Base-by-base conservation (phyloP, 2,797 vertebrate genomes). In the Manis pentadactyla region DNA sequence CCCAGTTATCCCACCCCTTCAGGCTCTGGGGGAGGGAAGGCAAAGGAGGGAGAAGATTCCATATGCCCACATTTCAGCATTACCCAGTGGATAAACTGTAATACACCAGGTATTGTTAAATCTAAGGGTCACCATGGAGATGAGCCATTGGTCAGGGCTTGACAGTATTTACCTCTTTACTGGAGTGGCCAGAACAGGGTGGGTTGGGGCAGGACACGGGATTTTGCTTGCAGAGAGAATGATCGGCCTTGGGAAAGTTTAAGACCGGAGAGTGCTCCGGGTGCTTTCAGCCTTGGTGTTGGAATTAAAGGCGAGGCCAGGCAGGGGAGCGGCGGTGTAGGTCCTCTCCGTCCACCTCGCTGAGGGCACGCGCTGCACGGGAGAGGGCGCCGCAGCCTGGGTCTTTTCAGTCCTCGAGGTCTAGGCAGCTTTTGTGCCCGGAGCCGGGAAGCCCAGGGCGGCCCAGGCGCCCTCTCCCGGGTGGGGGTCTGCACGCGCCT, bases 401-500 rank as follows among this genome's bases (percentile, higher is more conserved):
- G 46, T 84, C 55, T 85, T 78, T 71, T 12, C n/a, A 7, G 63
- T 64, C 69, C 66, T 79, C 11, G 3, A 25, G 63, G 27, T 69
- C 29, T 94, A 34, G 13, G 42, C n/a, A 79, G 92, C 87, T 96
- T 96, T 96, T 93, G 90, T 93, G 73, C 64, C 53, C 27, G 51
- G 25, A 66, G 39, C 42, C 25, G 2, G 1, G 53, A 49, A 31
- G 21, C 12, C 49, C 12, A 5, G 61, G 57, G 4, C 11, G 0
- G 63, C 66, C 81, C 55, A 2, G 34, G 61, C 27, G 39, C 86
- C 49, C 75, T 59, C 79, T 78, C 59, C 46, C 12, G 61, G 53
- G 85, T 53, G 5, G 53, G 97, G 90, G 97, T 94, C 96, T 19
- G 57, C 39, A 15, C 23, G 19, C 59, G 51, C 25, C 53, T 79